Evolutionary conservation across 2,797 vertebrate genomes (phyloP).

Genomic region (Sebastiscus tertius): DNA sequence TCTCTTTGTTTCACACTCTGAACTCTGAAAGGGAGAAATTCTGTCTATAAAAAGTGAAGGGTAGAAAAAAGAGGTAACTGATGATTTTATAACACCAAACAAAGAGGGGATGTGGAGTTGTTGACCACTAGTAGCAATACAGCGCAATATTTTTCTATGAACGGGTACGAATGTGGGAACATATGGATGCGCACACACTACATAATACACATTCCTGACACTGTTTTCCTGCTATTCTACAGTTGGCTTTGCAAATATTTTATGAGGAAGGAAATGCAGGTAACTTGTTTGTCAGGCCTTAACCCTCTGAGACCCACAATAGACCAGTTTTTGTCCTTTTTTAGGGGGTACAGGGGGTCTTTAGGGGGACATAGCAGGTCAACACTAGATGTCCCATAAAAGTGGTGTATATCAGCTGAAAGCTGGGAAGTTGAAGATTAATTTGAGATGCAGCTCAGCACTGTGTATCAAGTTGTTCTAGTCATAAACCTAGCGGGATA

Average conservation of each 20-base stretch:
- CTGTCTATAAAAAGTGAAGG: background rate
- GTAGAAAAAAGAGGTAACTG: background rate
- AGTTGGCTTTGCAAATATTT: background rate
- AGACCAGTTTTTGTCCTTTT: no score
- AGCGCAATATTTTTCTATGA: background rate
- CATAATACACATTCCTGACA: background rate
- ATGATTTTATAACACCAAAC: background rate
- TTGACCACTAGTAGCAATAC: background rate
- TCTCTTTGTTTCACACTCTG: slow-evolving; percentile 76
- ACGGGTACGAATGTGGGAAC: background rate
- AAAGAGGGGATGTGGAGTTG: background rate
- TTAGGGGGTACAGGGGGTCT: no score
- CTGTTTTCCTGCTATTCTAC: background rate
- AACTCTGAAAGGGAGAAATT: slow-evolving; percentile 72
- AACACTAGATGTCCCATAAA: no score
- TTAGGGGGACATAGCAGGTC: no score
- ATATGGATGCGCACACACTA: background rate
- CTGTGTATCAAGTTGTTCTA: no score
- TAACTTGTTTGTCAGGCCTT: background rate
- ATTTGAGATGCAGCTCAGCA: no score
- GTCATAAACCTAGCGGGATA: background rate
- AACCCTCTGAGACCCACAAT: no score
- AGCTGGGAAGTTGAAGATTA: no score
- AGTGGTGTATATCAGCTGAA: no score
- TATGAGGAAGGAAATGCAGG: background rate